Evolutionary conservation across 2,888 invertebrate species (phyloP).

Genomic region (Dexiosoma caninum): DNA sequence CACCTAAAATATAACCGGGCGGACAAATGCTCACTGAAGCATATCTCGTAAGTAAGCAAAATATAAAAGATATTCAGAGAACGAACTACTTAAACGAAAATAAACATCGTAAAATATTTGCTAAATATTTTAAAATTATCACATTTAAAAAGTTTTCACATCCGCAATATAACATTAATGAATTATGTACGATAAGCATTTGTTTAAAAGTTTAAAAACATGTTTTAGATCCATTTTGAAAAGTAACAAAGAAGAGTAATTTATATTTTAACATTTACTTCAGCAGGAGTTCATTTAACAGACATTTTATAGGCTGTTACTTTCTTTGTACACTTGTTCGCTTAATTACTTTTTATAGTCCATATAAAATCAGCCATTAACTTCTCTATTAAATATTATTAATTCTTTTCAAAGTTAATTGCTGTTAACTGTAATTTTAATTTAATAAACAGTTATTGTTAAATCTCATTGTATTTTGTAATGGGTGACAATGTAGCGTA

Average conservation of each 20-base stretch:
- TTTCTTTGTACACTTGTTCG: not conserved
- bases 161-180: not conserved
- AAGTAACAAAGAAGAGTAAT: not conserved
- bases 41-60: not conserved
- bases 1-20: conserved; percentile 12
- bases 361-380: conserved; percentile 6
- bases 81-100: not conserved
- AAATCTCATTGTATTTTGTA: not conserved
- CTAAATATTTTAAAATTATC: not conserved
- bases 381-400: conserved; percentile 11
- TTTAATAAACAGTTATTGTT: not conserved
- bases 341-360: conserved; percentile 1
- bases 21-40: conserved; percentile 22
- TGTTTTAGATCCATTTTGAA: not conserved
- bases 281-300: not conserved
- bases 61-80: not conserved
- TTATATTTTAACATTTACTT: not conserved
- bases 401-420: conserved; percentile 20
- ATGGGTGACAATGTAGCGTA: not conserved
- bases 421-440: not conserved
- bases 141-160: not conserved
- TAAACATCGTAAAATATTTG: not conserved
- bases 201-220: not conserved
- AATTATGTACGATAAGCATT: not conserved
- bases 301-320: not conserved